Conservation (phyloP, 2,797 vertebrate genomes). For the Anableps anableps region DNA sequence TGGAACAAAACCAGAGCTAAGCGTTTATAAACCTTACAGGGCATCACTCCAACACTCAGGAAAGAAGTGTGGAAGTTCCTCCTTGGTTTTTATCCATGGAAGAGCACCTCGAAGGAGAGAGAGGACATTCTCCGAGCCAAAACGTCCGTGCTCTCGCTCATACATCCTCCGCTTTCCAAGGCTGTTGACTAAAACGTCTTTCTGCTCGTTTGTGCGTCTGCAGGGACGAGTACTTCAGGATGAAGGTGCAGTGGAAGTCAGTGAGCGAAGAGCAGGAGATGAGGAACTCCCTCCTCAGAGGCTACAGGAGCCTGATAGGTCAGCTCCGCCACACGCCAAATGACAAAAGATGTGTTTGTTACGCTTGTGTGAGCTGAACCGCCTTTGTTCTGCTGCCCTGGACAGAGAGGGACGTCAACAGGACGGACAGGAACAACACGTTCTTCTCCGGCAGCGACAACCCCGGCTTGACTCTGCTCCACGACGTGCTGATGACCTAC, state of each 20-base stretch:
- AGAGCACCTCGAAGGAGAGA: slow-evolving; percentile 83
- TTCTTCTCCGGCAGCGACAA: slow-evolving; percentile 92
- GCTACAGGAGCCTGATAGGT: slow-evolving; percentile 92
- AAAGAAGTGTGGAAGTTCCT: slow-evolving; percentile 93
- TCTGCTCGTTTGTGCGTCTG: slow-evolving; percentile 5
- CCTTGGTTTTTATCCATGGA: slow-evolving; percentile 90
- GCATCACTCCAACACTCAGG: slow-evolving; percentile 81
- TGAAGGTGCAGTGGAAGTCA: slow-evolving; percentile 96
- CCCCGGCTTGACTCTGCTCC: slow-evolving; percentile 87
- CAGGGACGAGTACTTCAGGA: slow-evolving; percentile 92
- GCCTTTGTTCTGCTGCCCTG: slow-evolving; percentile 43
- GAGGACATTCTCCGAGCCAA: slow-evolving; percentile 85
- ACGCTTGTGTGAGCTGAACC: slow-evolving; percentile 9
- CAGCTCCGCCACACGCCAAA: slow-evolving; percentile 32
- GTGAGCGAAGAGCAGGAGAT: slow-evolving; percentile 92
- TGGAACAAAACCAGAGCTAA: background rate
- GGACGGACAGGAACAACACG: slow-evolving; percentile 89
- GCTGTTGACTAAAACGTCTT: background rate
- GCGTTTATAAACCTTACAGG: slow-evolving; percentile 68
- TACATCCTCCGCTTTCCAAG: background rate
- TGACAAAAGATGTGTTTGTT: background rate
- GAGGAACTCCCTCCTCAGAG: slow-evolving; percentile 89
- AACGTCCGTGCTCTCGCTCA: slow-evolving; percentile 79
- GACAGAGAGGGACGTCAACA: slow-evolving; percentile 90
- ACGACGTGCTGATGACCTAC: slow-evolving; percentile 92